Base-by-base conservation (phyloP, 2,797 vertebrate genomes). In the Myripristis murdjan region DNA sequence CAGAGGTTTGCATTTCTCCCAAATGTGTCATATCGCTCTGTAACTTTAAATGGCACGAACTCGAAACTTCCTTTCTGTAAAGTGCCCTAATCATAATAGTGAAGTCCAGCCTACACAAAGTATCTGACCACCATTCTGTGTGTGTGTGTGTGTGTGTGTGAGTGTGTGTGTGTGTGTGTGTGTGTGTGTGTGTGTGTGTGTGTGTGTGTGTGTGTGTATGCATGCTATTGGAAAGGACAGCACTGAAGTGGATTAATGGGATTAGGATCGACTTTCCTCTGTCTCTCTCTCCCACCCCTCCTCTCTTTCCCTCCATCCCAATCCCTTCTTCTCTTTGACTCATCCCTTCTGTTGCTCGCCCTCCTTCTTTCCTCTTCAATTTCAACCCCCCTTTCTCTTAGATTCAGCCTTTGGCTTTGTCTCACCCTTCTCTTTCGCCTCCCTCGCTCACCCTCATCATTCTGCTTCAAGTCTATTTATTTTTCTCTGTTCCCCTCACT, bases 241-340 rank as follows among this genome's bases (percentile, higher is more conserved):
- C 63, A 47, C 52, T 64, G 72, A 77, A 74, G 77, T 81, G 77
- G 68, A 83, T 92, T 90, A 91, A 92, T 83, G 59, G 81, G 83
- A 92, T 93, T 93, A 92, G 68, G 73, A 91, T 89, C 46, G 80
- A 91, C 81, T 81, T 84, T 64, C 64, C 70, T 59, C 77, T 81
- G 70, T 80, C 54, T 49, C 69, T 61, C 64, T 18, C n/a, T 43
- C 37, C 63, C 35, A n/a, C 20, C 16, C 54, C n/a, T n/a, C 67
- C 10, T 70, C 56, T 67, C 55, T 31, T 20, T 10, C 26, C 5
- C 64, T 22, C 26, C 33, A 33, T 65, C 20, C 44, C 51, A 18
- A 6, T 76, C 60, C 18, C 16, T 14, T 79, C 64, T 16, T 57
- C 60, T 43, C 20, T 79, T 55, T 47, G 55, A 26, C 64, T 79